Evolutionary conservation across 2,797 vertebrate species (phyloP).

Genomic region (Hozukius guyotensis): DNA sequence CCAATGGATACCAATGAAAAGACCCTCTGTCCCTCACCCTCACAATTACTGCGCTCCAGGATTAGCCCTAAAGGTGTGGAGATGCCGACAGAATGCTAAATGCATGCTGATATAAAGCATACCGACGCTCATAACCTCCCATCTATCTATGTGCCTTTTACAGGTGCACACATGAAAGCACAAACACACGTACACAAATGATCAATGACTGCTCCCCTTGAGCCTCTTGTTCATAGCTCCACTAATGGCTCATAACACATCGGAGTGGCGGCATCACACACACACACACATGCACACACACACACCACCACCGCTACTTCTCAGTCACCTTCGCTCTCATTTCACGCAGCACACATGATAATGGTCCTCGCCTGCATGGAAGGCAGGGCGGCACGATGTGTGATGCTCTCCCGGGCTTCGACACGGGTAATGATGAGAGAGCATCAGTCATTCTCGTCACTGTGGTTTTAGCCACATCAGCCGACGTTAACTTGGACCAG

Average conservation of each 20-base stretch:
- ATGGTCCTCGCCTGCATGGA: conserved; percentile 18
- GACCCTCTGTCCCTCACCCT: conserved; percentile 32
- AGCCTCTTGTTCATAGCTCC: conserved; percentile 6
- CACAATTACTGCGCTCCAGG: conserved; percentile 48
- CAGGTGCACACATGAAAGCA: conserved; percentile 6
- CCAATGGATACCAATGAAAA: conserved; percentile 41
- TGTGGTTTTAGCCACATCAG: conserved; percentile 8
- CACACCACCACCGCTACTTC: neutral
- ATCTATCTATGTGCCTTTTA: neutral
- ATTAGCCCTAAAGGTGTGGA: conserved; percentile 54
- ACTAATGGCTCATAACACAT: conserved; percentile 56
- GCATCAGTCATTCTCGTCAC: conserved; percentile 36
- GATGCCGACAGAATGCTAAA: conserved; percentile 44
- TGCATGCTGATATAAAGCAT: neutral
- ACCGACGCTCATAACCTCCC: neutral
- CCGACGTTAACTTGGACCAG: neutral
- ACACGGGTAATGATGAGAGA: conserved; percentile 30
- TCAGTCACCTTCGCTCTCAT: conserved; percentile 26
- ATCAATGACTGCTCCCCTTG: conserved; percentile 34
- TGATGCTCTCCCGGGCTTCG: neutral
- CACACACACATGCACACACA: no score
- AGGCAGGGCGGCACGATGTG: neutral
- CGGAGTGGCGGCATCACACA: conserved; percentile 33
- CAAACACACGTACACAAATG: conserved; percentile 2
- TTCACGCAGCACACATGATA: conserved; percentile 30